These are phyloP conservation scores for Dendroctonus valens DNA, from an alignment of 1,140 invertebrate species.

Conservation along the genomic window DNA sequence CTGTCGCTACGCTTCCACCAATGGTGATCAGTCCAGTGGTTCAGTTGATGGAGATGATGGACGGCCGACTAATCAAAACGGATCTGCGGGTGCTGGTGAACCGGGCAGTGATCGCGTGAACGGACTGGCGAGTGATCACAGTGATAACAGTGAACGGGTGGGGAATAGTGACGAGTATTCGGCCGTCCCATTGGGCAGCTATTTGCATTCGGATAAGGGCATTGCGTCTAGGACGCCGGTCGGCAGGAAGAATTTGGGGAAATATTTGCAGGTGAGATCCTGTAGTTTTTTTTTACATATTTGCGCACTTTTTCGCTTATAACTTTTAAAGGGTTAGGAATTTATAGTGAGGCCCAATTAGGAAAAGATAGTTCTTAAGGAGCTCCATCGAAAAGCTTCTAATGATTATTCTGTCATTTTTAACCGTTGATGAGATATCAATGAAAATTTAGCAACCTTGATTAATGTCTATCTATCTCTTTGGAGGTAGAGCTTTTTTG, in stretches of 20 bases:
- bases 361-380: too few species aligned
- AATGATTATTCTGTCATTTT: too few species aligned
- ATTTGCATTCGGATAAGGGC: slow-evolving; percentile 46
- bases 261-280: slow-evolving; percentile 46
- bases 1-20: slow-evolving; percentile 7
- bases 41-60: slow-evolving; percentile 10
- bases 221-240: slow-evolving; percentile 49
- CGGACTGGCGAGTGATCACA: slow-evolving; percentile 2
- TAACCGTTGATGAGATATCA: too few species aligned
- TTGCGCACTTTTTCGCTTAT: not conserved
- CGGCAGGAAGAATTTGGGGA: slow-evolving; percentile 48
- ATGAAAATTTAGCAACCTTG: too few species aligned
- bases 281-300: slow-evolving; percentile 1
- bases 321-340: too few species aligned
- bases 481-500: too few species aligned
- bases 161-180: slow-evolving; percentile 22
- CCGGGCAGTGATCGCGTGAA: not conserved
- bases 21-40: not conserved
- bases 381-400: too few species aligned
- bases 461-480: too few species aligned
- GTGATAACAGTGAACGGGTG: slow-evolving; percentile 5
- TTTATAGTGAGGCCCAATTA: too few species aligned
- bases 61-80: not conserved
- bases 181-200: slow-evolving; percentile 44
- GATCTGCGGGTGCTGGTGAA: slow-evolving; percentile 1